phyloP scores from a whole-genome alignment of 2,888 invertebrate species.

The Ennomos fuscantarius region DNA sequence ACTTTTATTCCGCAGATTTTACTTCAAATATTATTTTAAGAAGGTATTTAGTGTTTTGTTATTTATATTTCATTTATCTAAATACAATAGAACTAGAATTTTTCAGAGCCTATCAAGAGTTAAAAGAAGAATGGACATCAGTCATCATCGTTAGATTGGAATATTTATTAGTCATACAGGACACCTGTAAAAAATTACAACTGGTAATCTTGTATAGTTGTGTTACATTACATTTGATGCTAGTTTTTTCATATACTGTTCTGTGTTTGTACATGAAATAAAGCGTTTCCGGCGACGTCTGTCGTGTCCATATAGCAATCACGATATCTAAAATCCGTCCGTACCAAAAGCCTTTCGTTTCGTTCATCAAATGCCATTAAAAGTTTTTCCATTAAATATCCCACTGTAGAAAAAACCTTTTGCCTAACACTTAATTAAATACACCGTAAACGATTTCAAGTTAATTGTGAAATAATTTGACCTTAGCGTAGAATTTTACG shows the following conservation, averaged over 20 bases:
- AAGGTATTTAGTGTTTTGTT: not conserved
- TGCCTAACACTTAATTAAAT: slow-evolving; percentile 65
- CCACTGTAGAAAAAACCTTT: slow-evolving; percentile 71
- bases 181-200: no score
- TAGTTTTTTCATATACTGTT: no score
- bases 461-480: slow-evolving; percentile 58
- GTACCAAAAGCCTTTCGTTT: slow-evolving; percentile 68
- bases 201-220: no score
- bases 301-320: slow-evolving; percentile 8
- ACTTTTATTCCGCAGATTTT: slow-evolving; percentile 21
- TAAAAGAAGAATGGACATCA: no score
- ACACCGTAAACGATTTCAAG: slow-evolving; percentile 48
- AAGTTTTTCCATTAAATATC: slow-evolving; percentile 82
- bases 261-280: slow-evolving; percentile 5
- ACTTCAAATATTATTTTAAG: slow-evolving; percentile 19
- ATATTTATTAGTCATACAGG: no score
- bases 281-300: not conserved
- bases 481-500: no score
- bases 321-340: no score
- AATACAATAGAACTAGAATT: not conserved
- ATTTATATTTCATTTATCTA: slow-evolving; percentile 1
- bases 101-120: no score
- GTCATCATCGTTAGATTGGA: no score
- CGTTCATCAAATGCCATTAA: slow-evolving; percentile 79
- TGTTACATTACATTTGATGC: no score